A percentile compares a stretch with the other conserved stretches of the same genome.
These are phyloP conservation scores for Tridacna gigas DNA, from an alignment of 2,888 invertebrate genomes.

Conservation along the genomic window DNA sequence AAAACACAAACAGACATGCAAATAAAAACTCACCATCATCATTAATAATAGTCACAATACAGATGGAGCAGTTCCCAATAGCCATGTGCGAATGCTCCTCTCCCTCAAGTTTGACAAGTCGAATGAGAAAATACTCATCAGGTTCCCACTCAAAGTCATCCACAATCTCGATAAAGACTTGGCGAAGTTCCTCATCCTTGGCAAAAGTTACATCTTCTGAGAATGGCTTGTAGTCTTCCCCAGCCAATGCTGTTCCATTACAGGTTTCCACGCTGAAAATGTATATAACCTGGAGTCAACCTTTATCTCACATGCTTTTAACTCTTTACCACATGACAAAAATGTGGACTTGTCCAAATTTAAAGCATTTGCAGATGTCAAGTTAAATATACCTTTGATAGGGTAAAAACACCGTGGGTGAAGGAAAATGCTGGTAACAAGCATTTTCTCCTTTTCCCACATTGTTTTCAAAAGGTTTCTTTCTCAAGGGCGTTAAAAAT, in stretches of 20 bases:
- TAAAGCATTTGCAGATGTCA: too few relatives aligned
- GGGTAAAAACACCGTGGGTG: too few relatives aligned
- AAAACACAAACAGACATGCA: neutral
- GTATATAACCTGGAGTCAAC: neutral
- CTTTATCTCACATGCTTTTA: too few relatives aligned
- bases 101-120: constrained; percentile 80
- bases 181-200: constrained; percentile 86
- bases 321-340: too few relatives aligned
- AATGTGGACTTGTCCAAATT: too few relatives aligned
- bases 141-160: constrained; percentile 88
- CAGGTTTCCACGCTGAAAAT: constrained; percentile 86
- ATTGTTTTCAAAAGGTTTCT: neutral
- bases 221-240: constrained; percentile 87
- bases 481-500: too few relatives aligned
- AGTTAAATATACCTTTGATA: too few relatives aligned
- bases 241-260: constrained; percentile 87
- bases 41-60: constrained; percentile 87
- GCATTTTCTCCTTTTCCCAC: too few relatives aligned
- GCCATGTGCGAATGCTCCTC: constrained; percentile 80
- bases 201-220: constrained; percentile 86
- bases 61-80: constrained; percentile 86
- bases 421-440: too few relatives aligned
- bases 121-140: constrained; percentile 88
- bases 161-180: constrained; percentile 86
- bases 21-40: constrained; percentile 86